Base-by-base conservation (phyloP, 2,113 vertebrate genomes). In the Gymnarchus niloticus region DNA sequence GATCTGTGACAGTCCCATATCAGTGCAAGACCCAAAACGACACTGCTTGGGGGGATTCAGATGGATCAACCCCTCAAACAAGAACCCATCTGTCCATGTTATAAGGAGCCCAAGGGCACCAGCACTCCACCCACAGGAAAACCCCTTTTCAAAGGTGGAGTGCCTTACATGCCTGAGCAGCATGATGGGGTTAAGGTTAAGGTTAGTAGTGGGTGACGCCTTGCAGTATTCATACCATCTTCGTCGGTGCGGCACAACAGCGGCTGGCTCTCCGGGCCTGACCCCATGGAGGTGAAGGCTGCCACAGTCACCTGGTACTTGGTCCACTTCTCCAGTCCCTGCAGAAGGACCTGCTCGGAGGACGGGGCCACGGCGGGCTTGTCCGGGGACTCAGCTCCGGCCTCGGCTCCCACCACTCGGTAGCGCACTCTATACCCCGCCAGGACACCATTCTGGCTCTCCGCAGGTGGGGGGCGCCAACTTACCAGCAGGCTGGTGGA, bases 401-500 rank as follows among this genome's bases (percentile, higher is more conserved):
- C 96, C 91, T 96, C 95, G 5, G 93, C 92, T 90, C 95, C 95
- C 94, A 95, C 95, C 92, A 95, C 95, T 93, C 95, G 94, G 93
- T 99, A 98, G 94, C 89, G 95, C 94, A 99, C 96, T 91, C 93
- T 96, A 94, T 99, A 99, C 91, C 97, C 96, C 89, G 92, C 95
- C 95, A 99, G 96, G 94, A 91, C 93, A 87, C 98, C 98, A 82
- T 99, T 99, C 92, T 97, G 98, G 94, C 96, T 97, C 88, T 95
- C 94, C 87, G 94, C 92, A 84, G 96, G 96, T 49, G 97, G 98
- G 88, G 98, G 96, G 92, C 89, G 95, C 97, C 98, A 99, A 99
- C 97, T 97, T 98, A 99, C 98, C 97, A 97, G 95, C 96, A 99
- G 96, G 94, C 95, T 94, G 89, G 98, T 99, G 93, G 98, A 99